Evolutionary conservation across 2,797 vertebrate genomes (phyloP), one percentile per base, ranked within the genome.

Genomic region (Crocodylus rhombifer): DNA sequence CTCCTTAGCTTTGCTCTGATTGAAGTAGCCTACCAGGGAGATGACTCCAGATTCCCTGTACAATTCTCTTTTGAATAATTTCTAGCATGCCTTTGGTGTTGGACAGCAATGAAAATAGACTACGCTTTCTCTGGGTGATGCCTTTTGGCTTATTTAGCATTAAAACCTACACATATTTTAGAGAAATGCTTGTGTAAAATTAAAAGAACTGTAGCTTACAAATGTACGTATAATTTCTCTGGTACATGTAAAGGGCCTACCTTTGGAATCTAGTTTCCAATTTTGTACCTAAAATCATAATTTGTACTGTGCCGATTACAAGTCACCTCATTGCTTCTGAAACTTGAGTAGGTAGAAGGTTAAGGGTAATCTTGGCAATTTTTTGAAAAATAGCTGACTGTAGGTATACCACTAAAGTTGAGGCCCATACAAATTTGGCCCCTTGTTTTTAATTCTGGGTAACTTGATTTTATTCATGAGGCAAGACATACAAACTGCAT

Each of bases 141-240:
- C 17, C 9, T 14, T 84, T 88, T 86, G 84, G 74, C 89, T 93
- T 86, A 60, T 88, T 89, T 60, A 89, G 42, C 42, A 91, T 69
- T 51, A 87, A 77, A 95, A 95, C 11, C 30, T 11, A 91, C 93
- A 94, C 94, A 86, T 87, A 94, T 83, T 93, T 91, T 67, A 85
- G 60, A 55, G 86, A 91, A 86, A 87, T 2, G 69, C 26, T 30
- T 80, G 25, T 84, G 58, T 15, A 57, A 74, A 80, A 88, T 0
- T 92, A 77, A 81, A 91, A 90, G 56, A 87, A 55, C 16, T 64
- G 33, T 4, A 88, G 28, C 69, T 88, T 91, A 91, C 81, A 94
- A 92, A 88, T 0, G 82, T 42, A 14, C 16, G 33, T 77, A 1
- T 76, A 74, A 42, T 79, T 82, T 83, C 21, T 86, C 89, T 82